Evolutionary conservation across 2,113 vertebrate genomes (phyloP).

Genomic region (Caretta caretta): DNA sequence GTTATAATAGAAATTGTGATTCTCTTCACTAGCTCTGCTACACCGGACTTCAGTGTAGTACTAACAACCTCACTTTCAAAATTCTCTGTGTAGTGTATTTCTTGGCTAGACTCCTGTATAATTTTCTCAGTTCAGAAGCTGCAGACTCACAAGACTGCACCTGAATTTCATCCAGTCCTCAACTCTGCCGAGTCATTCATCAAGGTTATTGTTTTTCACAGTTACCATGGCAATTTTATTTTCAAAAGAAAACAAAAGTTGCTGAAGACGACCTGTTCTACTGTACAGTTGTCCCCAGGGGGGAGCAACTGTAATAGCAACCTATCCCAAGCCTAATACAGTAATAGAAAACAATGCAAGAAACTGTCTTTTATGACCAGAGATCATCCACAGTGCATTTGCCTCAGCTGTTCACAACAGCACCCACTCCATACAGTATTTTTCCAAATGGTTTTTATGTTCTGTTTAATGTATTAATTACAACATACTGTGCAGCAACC

Average conservation of each 20-base stretch:
- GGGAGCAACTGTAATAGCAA: neutral
- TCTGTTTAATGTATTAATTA: neutral
- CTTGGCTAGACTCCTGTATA: neutral
- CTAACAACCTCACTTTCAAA: neutral
- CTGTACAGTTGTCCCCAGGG: neutral
- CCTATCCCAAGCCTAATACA: neutral
- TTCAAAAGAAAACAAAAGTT: neutral
- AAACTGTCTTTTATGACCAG: neutral
- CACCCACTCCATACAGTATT: neutral
- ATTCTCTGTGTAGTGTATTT: neutral
- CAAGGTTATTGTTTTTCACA: neutral
- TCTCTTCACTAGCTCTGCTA: neutral
- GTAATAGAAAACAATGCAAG: neutral
- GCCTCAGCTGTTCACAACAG: neutral
- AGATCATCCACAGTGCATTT: neutral
- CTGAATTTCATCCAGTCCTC: neutral
- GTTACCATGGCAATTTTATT: neutral
- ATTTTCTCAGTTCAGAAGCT: neutral
- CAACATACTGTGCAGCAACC: neutral
- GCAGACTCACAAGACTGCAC: neutral
- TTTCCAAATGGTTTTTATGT: neutral
- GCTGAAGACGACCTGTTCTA: neutral
- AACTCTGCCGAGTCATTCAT: neutral
- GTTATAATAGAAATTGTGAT: neutral
- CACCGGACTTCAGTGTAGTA: neutral